Evolutionary conservation across 1,140 invertebrate species (phyloP), one percentile per base, ranked within the genome.

Genomic region (Muscidifurax raptorellus): DNA sequence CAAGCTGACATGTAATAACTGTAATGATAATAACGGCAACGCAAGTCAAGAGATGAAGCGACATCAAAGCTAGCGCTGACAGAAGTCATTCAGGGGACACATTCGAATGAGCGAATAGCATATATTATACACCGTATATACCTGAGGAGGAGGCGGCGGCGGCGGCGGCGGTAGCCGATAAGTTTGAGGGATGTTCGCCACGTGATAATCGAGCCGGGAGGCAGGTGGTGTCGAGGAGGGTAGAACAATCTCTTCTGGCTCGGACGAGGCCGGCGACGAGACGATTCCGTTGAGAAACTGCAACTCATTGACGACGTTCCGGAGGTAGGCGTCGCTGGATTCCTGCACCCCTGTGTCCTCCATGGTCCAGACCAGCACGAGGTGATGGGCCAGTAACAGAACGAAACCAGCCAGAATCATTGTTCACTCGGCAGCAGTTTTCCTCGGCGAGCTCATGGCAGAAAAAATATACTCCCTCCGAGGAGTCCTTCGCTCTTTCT

Each of bases 251-350:
- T 40, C 6, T 22, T 72, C 30, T 30, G 25, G 12, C 25, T 13
- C 40, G 74, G 18, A 7, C 18, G 52, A 13, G 0, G 0, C 22
- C 27, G 66, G 25, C 59, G 59, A 15, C 4, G 66, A 69, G 10
- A n/a, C 66, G 27, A 80, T 22, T 0, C 79, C 79, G 76, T 85
- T 80, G 15, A 85, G 40, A 0, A 80, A 3, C 9, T 64, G 52
- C 1, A 85, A 18, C 67, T 85, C 83, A 22, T 40, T 67, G 15
- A 85, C 83, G 32, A 85, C 83, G 78, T 85, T 85, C 1, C 78
- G 69, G 30, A 85, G 64, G 28, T 85, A 85, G 2, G 52, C 28
- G 27, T 76, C 59, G 27, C 83, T 85, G 15, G 30, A n/a, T 28
- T 85, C 83, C 9, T 52, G 15, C 47, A 27, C 25, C 30, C n/a